These are phyloP conservation scores for Pandemis heparana DNA, from an alignment of 2,888 invertebrate genomes.

Conservation along the genomic window DNA sequence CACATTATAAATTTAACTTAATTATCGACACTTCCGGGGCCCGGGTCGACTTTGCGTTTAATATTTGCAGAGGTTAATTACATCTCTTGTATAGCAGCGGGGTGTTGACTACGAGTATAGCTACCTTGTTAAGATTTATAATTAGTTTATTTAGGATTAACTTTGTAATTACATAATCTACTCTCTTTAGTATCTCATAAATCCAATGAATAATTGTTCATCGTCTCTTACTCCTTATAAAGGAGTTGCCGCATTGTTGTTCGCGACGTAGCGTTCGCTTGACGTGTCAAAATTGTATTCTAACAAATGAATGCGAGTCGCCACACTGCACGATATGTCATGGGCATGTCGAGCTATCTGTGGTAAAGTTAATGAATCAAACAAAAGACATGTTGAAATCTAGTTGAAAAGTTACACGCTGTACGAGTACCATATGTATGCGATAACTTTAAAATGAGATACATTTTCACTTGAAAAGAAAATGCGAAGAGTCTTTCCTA, in stretches of 20 bases:
- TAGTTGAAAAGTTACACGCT: not conserved
- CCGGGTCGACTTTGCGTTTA: slow-evolving; percentile 51
- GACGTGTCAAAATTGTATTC: not conserved
- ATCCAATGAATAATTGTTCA: not conserved
- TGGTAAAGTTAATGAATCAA: too few species aligned
- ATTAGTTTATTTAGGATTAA: slow-evolving; percentile 20
- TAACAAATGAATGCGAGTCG: not conserved
- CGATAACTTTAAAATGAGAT: slow-evolving; percentile 5
- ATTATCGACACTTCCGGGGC: slow-evolving; percentile 60
- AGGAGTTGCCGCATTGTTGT: not conserved
- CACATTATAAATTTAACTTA: slow-evolving; percentile 67
- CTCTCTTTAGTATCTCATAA: not conserved
- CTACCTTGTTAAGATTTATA: slow-evolving; percentile 14
- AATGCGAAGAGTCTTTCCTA: too few species aligned
- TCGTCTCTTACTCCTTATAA: not conserved
- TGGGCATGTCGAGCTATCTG: not conserved
- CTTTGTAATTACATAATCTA: not conserved
- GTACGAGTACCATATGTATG: not conserved
- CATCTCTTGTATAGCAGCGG: slow-evolving; percentile 31
- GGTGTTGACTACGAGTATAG: not conserved
- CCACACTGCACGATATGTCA: not conserved
- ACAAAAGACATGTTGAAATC: not conserved
- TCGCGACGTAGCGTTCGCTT: not conserved
- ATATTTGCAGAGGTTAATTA: slow-evolving; percentile 53
- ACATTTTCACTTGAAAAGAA: slow-evolving; percentile 7